Evolutionary conservation across 2,888 invertebrate species (phyloP).

Genomic region (Drosophila neotestacea): DNA sequence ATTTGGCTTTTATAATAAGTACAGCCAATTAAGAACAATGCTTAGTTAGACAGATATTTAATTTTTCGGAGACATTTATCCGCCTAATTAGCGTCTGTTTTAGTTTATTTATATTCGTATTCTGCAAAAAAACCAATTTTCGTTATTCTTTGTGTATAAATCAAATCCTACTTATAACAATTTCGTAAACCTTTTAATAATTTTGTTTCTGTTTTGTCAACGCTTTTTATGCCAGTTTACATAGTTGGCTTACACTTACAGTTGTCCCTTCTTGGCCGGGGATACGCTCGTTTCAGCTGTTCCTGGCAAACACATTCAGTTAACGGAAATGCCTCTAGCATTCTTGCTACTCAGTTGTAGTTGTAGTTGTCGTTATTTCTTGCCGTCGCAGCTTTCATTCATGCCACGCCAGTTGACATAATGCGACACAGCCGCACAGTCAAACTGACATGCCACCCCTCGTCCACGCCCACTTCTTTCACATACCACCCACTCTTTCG

Average conservation of each 20-base stretch:
- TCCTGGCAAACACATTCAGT: conserved; percentile 45
- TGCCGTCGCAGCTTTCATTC: conserved; percentile 69
- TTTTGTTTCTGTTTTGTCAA: conserved; percentile 28
- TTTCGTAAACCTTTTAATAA: conserved; percentile 15
- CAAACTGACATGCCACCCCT: conserved; percentile 17
- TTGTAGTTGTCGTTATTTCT: conserved; percentile 44
- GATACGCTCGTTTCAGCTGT: conserved; percentile 29
- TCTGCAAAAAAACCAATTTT: not conserved
- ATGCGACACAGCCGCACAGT: conserved; percentile 63
- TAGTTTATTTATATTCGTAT: too few relatives aligned
- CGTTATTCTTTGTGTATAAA: not conserved
- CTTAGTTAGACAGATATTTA: not conserved
- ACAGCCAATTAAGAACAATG: not conserved
- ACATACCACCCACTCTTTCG: conserved; percentile 8
- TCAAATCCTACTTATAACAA: not conserved
- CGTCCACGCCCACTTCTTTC: not conserved
- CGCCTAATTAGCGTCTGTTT: too few relatives aligned
- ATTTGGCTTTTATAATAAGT: too few relatives aligned
- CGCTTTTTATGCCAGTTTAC: conserved; percentile 29
- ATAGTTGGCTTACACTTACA: conserved; percentile 18
- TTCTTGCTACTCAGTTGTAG: conserved; percentile 29
- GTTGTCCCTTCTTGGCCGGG: conserved; percentile 15
- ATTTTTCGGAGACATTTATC: too few relatives aligned
- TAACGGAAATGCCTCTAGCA: conserved; percentile 46
- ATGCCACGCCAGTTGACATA: conserved; percentile 75